Evolutionary conservation across 2,113 vertebrate species (phyloP).

Genomic region (Illadopsis cleaveri): DNA sequence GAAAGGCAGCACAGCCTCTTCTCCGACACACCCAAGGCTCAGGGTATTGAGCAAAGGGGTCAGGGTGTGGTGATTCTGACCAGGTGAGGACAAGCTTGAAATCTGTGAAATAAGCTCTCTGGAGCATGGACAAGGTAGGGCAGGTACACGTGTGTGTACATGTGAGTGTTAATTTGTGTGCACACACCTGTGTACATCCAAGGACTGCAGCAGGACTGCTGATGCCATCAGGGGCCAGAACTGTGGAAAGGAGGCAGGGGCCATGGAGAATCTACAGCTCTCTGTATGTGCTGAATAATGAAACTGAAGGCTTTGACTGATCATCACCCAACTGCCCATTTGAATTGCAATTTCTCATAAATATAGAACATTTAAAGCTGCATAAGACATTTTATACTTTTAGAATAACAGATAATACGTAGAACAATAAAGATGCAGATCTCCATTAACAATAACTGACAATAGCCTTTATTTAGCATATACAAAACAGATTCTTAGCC

Average conservation of each 20-base stretch:
- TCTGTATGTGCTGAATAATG: background rate
- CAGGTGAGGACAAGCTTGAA: background rate
- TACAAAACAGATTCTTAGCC: background rate
- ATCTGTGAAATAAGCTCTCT: background rate
- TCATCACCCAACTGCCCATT: fast-evolving
- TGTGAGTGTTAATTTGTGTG: fast-evolving
- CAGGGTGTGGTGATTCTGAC: background rate
- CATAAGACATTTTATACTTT: background rate
- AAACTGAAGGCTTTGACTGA: background rate
- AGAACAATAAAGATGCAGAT: background rate
- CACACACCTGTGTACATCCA: fast-evolving
- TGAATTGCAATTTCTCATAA: background rate
- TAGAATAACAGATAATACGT: background rate
- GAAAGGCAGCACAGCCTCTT: background rate
- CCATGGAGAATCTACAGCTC: background rate
- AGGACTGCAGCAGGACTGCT: background rate
- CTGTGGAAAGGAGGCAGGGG: background rate
- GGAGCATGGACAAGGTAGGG: background rate
- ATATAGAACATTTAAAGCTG: background rate
- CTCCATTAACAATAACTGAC: background rate
- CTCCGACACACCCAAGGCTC: background rate
- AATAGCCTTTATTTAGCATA: background rate
- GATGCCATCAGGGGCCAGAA: background rate
- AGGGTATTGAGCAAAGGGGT: background rate
- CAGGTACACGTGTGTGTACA: fast-evolving